Percentiles rank a stretch among this genome's conserved stretches.
These are phyloP conservation scores for Enteromius viviparus DNA, from an alignment of 2,797 vertebrate species.

Conservation along the genomic window DNA sequence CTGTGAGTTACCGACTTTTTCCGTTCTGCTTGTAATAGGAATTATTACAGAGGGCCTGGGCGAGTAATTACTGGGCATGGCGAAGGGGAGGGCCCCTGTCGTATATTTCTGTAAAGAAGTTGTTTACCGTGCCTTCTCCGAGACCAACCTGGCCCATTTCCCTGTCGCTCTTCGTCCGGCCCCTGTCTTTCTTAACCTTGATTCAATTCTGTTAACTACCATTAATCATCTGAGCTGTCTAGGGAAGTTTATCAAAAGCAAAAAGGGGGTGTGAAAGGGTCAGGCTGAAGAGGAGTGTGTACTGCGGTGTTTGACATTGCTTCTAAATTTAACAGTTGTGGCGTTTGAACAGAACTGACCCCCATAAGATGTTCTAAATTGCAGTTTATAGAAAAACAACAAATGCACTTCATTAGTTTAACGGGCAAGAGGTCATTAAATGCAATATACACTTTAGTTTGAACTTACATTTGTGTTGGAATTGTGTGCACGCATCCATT, in stretches of 20 bases:
- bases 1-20: constrained; percentile 99
- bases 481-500: too few species aligned
- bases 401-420: neutral
- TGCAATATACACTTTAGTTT: too few species aligned
- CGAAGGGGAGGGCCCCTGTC: constrained; percentile 83
- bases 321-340: constrained; percentile 4
- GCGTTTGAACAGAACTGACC: constrained; percentile 12
- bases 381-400: neutral
- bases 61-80: constrained; percentile 98
- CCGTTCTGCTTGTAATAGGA: constrained; percentile 99
- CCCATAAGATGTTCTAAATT: neutral
- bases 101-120: constrained; percentile 95
- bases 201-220: constrained; percentile 93
- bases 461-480: too few species aligned
- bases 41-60: constrained; percentile 99
- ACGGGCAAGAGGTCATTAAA: neutral
- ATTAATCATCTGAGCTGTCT: constrained; percentile 91
- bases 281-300: neutral
- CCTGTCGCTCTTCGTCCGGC: constrained; percentile 74
- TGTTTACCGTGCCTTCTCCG: constrained; percentile 85
- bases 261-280: constrained; percentile 73
- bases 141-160: constrained; percentile 35
- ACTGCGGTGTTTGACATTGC: neutral
- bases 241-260: constrained; percentile 92
- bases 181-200: constrained; percentile 89